Conservation (phyloP, 2,888 invertebrate species). For the Melanophora roralis region DNA sequence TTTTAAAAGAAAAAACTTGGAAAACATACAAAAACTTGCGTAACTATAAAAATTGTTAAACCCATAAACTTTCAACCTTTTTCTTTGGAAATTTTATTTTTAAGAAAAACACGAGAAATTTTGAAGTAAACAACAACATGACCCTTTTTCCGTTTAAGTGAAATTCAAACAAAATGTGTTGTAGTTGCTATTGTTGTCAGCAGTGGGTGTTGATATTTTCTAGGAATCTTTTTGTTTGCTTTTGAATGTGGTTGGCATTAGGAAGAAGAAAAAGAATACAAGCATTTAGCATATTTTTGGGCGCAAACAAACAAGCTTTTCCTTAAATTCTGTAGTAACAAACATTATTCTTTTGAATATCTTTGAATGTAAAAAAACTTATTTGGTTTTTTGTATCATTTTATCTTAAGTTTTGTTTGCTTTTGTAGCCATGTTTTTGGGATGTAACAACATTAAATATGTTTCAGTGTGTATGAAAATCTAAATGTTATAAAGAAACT, state of each 20-base stretch:
- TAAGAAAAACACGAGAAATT: conserved; percentile 16
- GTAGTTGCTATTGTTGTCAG: neutral
- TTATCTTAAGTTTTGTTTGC: conserved; percentile 6
- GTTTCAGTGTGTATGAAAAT: conserved; percentile 16
- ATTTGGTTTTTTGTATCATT: neutral
- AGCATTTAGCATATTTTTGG: conserved; percentile 57
- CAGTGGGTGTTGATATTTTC: neutral
- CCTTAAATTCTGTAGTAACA: conserved; percentile 11
- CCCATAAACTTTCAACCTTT: conserved; percentile 39
- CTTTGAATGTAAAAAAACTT: neutral
- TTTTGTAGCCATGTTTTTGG: conserved; percentile 23
- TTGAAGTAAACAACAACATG: conserved; percentile 42
- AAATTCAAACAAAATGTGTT: conserved; percentile 29
- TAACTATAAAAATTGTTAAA: neutral
- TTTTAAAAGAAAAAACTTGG: too few relatives aligned
- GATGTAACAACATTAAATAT: conserved; percentile 10
- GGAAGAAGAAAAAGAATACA: conserved; percentile 12
- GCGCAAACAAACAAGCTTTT: conserved; percentile 46
- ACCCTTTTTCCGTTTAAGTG: conserved; percentile 47
- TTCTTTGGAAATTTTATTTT: neutral
- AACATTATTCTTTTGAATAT: neutral
- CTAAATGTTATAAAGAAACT: conserved; percentile 2
- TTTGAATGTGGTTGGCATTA: conserved; percentile 27
- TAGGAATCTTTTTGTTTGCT: conserved; percentile 12
- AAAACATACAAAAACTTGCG: neutral